Percentiles rank a stretch among this genome's conserved stretches.
These are phyloP conservation scores for Metopia argyrocephala DNA, from an alignment of 2,888 invertebrate genomes.

Conservation along the genomic window DNA sequence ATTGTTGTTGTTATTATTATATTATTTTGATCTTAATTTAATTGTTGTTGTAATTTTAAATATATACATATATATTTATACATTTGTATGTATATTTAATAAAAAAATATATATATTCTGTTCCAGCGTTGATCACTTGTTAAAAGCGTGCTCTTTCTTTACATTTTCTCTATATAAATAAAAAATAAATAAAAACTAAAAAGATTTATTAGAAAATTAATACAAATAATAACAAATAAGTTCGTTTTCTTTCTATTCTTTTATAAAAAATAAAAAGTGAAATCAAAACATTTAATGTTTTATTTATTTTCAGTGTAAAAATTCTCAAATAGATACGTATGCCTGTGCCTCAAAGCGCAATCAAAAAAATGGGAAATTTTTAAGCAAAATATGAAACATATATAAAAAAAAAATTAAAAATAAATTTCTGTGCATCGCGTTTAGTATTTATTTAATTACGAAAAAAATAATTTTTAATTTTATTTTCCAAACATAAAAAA, in stretches of 20 bases:
- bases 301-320: slow-evolving; percentile 3
- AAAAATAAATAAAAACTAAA: not conserved
- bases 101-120: not conserved
- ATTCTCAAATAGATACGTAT: slow-evolving; percentile 7
- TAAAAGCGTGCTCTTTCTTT: slow-evolving; percentile 59
- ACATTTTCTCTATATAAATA: slow-evolving; percentile 2
- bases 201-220: not conserved
- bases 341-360: too few species aligned
- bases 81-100: too few species aligned
- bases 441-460: not conserved
- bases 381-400: slow-evolving; percentile 6
- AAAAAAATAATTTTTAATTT: slow-evolving; percentile 16
- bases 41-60: not conserved
- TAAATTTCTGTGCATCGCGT: not conserved
- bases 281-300: not conserved
- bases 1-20: slow-evolving; percentile 34
- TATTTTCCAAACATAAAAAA: slow-evolving; percentile 16
- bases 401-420: not conserved
- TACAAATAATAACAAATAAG: not conserved
- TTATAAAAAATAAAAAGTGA: not conserved
- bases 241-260: not conserved
- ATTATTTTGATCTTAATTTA: not conserved
- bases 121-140: slow-evolving; percentile 59
- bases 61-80: too few species aligned
- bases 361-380: too few species aligned